Conservation (phyloP, 2,113 vertebrate genomes). For the human region DNA sequence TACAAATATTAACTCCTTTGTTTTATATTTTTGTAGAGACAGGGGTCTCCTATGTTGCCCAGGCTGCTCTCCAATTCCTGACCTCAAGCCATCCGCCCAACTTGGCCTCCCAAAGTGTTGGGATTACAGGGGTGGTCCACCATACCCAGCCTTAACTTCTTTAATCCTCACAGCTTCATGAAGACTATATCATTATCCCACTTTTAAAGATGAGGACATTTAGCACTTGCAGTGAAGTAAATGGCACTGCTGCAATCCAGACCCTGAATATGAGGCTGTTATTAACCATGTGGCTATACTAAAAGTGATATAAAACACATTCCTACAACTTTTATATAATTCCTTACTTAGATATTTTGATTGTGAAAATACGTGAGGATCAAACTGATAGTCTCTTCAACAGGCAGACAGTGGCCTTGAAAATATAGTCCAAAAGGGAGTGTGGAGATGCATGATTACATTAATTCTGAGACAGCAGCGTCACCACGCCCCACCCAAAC, state of each 20-base stretch:
- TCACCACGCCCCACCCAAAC: slow-evolving; percentile 14
- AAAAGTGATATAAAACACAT: not conserved
- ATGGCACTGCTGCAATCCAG: not conserved
- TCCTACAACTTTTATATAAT: not conserved
- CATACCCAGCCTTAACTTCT: not conserved
- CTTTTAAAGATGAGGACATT: not conserved
- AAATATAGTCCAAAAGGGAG: not conserved
- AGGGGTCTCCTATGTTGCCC: too few species aligned
- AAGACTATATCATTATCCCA: not conserved
- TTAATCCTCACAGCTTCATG: not conserved
- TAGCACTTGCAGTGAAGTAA: not conserved
- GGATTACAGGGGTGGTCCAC: too few species aligned
- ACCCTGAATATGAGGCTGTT: not conserved
- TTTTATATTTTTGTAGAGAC: too few species aligned
- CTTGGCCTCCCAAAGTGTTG: too few species aligned
- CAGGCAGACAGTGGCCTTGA: not conserved
- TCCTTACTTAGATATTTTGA: not conserved
- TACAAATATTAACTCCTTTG: not conserved
- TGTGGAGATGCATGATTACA: not conserved
- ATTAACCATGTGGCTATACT: not conserved
- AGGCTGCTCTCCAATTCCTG: too few species aligned
- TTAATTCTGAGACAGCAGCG: not conserved
- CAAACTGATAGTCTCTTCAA: not conserved
- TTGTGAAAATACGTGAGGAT: not conserved
- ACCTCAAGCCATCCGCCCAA: too few species aligned